Evolutionary conservation across 2,797 vertebrate species (phyloP).

Genomic region (Dermochelys coriacea): DNA sequence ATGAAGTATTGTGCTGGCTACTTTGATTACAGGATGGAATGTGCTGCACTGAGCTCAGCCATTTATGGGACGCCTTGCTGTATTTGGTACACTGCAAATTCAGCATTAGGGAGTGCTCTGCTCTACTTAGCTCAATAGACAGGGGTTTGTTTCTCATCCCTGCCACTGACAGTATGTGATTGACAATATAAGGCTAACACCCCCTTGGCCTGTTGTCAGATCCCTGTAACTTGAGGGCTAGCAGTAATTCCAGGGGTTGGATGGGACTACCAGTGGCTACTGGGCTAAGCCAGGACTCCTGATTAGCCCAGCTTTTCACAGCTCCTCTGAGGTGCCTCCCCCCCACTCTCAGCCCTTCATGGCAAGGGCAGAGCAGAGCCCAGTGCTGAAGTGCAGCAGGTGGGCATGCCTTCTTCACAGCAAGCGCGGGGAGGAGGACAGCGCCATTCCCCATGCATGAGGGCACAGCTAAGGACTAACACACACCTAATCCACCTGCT

Average conservation of each 20-base stretch:
- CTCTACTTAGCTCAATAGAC: neutral
- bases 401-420: neutral
- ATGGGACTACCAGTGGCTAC: neutral
- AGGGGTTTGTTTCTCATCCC: neutral
- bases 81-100: neutral
- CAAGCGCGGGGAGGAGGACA: too few relatives aligned
- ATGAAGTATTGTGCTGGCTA: neutral
- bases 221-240: neutral
- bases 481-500: neutral
- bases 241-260: neutral
- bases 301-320: neutral
- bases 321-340: too few relatives aligned
- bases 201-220: too few relatives aligned
- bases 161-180: neutral
- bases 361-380: neutral
- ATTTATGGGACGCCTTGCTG: neutral
- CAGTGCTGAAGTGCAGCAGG: neutral
- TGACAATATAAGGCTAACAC: too few relatives aligned
- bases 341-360: neutral
- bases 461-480: neutral
- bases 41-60: neutral
- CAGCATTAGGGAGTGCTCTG: too few relatives aligned
- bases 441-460: neutral
- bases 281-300: neutral
- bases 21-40: neutral